phyloP scores from a whole-genome alignment of 2,888 invertebrate genomes.

The Drosophila yooni region DNA sequence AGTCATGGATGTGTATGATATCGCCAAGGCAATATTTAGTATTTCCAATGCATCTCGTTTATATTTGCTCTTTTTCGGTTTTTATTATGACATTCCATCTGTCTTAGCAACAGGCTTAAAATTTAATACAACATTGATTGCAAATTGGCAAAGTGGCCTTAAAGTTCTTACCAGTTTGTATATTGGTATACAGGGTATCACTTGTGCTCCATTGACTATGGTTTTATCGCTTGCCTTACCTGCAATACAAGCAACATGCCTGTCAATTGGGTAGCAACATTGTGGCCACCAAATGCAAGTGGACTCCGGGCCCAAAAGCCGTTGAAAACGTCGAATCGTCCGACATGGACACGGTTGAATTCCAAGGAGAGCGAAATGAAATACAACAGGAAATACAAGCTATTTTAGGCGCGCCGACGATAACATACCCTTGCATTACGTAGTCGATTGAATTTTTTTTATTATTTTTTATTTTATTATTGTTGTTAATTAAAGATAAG shows the following conservation, averaged over 20 bases:
- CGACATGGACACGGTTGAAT: slow-evolving; percentile 5
- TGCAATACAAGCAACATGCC: slow-evolving; percentile 18
- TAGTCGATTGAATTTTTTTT: background rate
- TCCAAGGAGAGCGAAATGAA: slow-evolving; percentile 12
- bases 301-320: slow-evolving; percentile 7
- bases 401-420: background rate
- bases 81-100: background rate
- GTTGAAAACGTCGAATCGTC: slow-evolving; percentile 11
- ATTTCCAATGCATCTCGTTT: background rate
- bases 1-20: background rate
- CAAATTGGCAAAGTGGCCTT: background rate
- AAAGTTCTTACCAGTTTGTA: background rate
- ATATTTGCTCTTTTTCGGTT: background rate
- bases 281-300: slow-evolving; percentile 37
- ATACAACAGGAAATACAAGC: background rate
- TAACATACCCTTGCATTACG: background rate
- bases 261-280: slow-evolving; percentile 45
- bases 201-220: background rate
- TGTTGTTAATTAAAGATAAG: background rate
- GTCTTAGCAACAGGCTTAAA: background rate
- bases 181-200: background rate
- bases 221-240: background rate
- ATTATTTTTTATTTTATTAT: background rate
- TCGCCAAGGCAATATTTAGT: background rate
- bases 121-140: background rate